phyloP scores from a whole-genome alignment of 2,888 invertebrate genomes.

The Myopa tessellatipennis region DNA sequence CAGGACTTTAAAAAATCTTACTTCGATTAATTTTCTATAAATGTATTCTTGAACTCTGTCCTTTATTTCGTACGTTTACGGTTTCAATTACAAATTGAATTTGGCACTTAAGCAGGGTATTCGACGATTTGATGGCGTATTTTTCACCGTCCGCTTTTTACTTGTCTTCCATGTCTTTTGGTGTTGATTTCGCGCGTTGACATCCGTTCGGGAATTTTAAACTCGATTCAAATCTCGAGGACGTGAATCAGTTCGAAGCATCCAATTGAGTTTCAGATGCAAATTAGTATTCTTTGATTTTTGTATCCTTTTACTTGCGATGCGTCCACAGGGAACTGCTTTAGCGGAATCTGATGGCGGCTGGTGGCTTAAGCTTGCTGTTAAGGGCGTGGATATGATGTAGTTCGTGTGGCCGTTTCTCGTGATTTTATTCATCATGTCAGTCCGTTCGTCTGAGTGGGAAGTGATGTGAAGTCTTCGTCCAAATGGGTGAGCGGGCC shows the following conservation, averaged over 20 bases:
- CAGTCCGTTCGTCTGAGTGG: background rate
- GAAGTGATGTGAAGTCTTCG: background rate
- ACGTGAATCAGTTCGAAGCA: constrained; percentile 42
- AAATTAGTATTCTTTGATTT: constrained; percentile 58
- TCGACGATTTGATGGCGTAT: constrained; percentile 43
- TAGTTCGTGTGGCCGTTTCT: too few relatives aligned
- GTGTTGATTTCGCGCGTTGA: constrained; percentile 53
- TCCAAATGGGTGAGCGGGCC: background rate
- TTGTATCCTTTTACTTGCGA: constrained; percentile 44
- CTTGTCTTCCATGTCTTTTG: constrained; percentile 41
- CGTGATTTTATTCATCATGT: background rate
- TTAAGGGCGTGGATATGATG: background rate
- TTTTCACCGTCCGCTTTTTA: background rate
- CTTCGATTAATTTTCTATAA: too few relatives aligned
- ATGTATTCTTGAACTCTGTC: background rate
- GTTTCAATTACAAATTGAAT: constrained; percentile 54
- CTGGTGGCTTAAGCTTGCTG: background rate
- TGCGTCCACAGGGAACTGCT: too few relatives aligned
- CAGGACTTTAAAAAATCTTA: too few relatives aligned
- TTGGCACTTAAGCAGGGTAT: constrained; percentile 55
- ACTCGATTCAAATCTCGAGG: constrained; percentile 59
- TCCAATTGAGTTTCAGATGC: constrained; percentile 64
- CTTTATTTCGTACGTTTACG: constrained; percentile 37
- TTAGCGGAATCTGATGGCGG: background rate
- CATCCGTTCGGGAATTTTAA: constrained; percentile 58